Conservation (phyloP, 2,797 vertebrate genomes). For the Anomalospiza imberbis region DNA sequence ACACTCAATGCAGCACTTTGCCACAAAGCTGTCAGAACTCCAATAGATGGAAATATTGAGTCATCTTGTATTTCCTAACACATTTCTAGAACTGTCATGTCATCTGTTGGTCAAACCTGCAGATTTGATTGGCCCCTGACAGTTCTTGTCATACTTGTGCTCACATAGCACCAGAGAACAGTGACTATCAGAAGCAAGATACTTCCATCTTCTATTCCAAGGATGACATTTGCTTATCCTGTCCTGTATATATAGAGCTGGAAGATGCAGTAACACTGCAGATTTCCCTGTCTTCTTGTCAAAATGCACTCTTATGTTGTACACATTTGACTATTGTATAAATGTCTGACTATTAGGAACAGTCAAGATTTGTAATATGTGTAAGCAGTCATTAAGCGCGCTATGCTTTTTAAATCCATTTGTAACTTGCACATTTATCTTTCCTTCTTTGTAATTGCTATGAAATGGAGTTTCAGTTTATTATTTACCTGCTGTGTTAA, state of each 20-base stretch:
- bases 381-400: not conserved
- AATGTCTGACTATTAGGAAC: not conserved
- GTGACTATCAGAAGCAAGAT: rapidly evolving
- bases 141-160: not conserved
- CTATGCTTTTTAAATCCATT: not conserved
- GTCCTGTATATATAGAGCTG: not conserved
- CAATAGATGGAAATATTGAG: not conserved
- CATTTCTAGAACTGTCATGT: not conserved
- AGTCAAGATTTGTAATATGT: not conserved
- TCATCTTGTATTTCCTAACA: not conserved
- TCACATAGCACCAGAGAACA: not conserved
- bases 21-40: not conserved
- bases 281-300: not conserved
- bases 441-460: not conserved
- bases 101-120: not conserved
- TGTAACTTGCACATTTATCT: not conserved
- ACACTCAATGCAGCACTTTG: not conserved
- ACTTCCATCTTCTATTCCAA: not conserved
- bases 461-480: not conserved
- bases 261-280: not conserved
- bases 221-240: not conserved
- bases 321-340: not conserved
- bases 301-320: not conserved
- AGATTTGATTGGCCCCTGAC: not conserved
- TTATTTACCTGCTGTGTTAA: slow-evolving; percentile 38